phyloP scores from a whole-genome alignment of 2,113 vertebrate species.

The Rhinogobius similis region DNA sequence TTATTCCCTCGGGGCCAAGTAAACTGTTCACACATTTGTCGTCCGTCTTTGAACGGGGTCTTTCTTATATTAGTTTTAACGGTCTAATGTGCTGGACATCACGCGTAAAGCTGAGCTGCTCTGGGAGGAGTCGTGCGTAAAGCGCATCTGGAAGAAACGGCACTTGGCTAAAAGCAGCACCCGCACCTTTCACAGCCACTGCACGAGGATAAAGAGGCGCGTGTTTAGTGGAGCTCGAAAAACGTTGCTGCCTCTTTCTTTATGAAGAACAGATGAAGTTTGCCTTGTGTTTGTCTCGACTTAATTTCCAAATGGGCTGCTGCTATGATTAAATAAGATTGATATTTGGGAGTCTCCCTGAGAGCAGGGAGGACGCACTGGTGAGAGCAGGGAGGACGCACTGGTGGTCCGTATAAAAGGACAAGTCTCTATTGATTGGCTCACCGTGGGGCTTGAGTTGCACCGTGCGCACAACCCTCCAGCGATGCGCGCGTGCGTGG shows the following conservation, averaged over 20 bases:
- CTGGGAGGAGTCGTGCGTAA: constrained; percentile 11
- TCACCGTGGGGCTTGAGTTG: constrained; percentile 12
- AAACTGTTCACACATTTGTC: not conserved
- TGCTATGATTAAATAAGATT: constrained; percentile 14
- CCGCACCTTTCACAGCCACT: constrained; percentile 37
- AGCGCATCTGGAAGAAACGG: not conserved
- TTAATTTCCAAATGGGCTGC: constrained; percentile 10
- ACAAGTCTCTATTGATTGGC: constrained; percentile 37
- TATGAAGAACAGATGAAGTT: not conserved
- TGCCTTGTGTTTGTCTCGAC: not conserved
- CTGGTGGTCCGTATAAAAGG: constrained; percentile 3
- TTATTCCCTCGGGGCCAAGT: not conserved
- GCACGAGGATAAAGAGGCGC: constrained; percentile 46
- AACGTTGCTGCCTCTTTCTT: constrained; percentile 8
- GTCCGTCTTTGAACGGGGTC: not conserved
- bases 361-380: not conserved
- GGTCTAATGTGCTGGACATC: not conserved
- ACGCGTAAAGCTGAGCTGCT: not conserved
- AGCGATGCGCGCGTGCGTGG: constrained; percentile 21
- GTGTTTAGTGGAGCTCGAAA: constrained; percentile 20
- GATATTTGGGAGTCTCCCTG: constrained; percentile 9
- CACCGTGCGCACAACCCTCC: constrained; percentile 34
- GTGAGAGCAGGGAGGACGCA: not conserved
- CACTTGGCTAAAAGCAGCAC: constrained; percentile 14
- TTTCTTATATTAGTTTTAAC: not conserved